phyloP scores from a whole-genome alignment of 2,888 invertebrate genomes.

The Mythimna vitellina region DNA sequence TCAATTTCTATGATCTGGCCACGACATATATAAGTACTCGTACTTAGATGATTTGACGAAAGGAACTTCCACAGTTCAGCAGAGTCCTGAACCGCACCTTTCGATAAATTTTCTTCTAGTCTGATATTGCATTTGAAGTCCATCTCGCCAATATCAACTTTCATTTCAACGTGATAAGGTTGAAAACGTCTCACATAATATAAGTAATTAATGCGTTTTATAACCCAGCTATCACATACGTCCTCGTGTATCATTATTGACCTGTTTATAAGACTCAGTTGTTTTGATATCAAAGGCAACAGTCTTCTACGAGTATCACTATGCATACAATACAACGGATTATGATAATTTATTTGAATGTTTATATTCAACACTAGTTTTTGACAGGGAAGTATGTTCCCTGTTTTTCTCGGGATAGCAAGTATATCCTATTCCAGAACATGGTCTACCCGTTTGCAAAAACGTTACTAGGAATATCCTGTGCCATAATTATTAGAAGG shows the following conservation, averaged over 20 bases:
- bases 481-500: no score
- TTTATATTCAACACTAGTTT: no score
- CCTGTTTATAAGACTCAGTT: constrained; percentile 13
- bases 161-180: not conserved
- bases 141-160: constrained; percentile 1
- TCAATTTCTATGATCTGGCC: no score
- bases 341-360: constrained; percentile 31
- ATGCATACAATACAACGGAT: constrained; percentile 12
- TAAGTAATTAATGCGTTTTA: not conserved
- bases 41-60: not conserved
- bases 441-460: no score
- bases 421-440: no score
- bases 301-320: not conserved
- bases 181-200: not conserved
- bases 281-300: constrained; percentile 14
- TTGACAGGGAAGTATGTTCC: no score
- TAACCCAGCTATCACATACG: not conserved
- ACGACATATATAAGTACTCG: no score
- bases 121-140: not conserved
- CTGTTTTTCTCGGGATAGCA: no score
- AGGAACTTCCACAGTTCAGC: constrained; percentile 4
- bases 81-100: constrained; percentile 13
- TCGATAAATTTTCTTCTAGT: constrained; percentile 7
- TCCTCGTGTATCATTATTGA: constrained; percentile 18
- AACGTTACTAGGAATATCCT: no score